Base-by-base conservation (phyloP, 2,113 vertebrate genomes). In the Gambusia holbrooki region DNA sequence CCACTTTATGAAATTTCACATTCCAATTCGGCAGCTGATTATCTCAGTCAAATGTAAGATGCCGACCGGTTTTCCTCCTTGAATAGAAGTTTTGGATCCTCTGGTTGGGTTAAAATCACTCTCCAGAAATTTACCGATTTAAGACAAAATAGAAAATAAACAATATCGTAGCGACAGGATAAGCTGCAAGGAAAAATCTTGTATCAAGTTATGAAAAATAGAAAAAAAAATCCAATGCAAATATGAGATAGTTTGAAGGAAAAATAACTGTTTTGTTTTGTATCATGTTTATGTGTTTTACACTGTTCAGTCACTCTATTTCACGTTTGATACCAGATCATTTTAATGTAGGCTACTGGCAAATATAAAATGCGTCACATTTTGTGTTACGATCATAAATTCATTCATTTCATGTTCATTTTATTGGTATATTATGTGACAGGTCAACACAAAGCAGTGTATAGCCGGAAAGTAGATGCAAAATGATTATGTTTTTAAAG, bases 1-100 rank as follows among this genome's bases (percentile, higher is more conserved):
- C 78, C 68, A 76, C 67, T 87, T 78, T 75, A 79, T 83, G 66
- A 82, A 83, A 83, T 88, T 84, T 79, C 29, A 79, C 66, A 78
- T 74, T 72, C 87, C 73, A 61, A 68, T 79, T 85, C 84, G 68
- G 58, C n/a, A 30, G n/a, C 42, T 82, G 81, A 84, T 90, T 79
- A 86, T 83, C 81, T 73, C 70, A 62, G 64, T 83, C 88, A 40
- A 37, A 67, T 9, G 62, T 33, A 62, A 71, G 79, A 61, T 62
- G 83, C 25, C 13, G 78, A 84, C 89, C 87, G 87, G 84, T 33
- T 79, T 66, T 65, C 65, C 81, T 62, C 62, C 30, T 61, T 30
- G 72, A 85, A 79, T 32, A 64, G 69, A 69, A 69, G 74, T 69
- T 87, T 73, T 51, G 70, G 66, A 45, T 77, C 69, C 54, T 77